Evolutionary conservation across 2,113 vertebrate genomes (phyloP).

Genomic region (Cygnus atratus): DNA sequence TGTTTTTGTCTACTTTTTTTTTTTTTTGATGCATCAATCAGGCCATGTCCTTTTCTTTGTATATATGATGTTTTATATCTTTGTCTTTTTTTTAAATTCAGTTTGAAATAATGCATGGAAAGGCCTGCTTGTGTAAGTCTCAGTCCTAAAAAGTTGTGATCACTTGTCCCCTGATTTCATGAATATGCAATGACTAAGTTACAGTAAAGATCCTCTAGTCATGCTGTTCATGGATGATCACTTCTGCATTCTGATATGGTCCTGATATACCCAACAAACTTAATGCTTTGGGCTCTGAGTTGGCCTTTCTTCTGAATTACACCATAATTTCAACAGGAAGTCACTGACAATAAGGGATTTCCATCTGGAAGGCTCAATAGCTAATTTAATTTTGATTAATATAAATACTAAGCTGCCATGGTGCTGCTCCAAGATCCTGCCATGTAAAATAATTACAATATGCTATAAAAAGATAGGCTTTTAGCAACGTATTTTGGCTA

Average conservation of each 20-base stretch:
- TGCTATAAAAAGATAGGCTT: background rate
- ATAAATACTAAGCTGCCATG: background rate
- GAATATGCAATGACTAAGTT: background rate
- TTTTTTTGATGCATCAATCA: background rate
- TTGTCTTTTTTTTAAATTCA: background rate
- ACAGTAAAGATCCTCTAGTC: background rate
- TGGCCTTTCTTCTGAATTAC: background rate
- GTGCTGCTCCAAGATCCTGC: background rate
- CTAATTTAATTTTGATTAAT: conserved; percentile 47
- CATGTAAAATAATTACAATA: conserved; percentile 1
- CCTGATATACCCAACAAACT: background rate
- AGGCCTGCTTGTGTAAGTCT: background rate
- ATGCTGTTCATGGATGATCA: background rate
- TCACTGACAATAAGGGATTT: background rate
- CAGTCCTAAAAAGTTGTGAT: conserved; percentile 3
- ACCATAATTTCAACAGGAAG: background rate
- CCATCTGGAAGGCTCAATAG: background rate
- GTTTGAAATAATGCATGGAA: background rate
- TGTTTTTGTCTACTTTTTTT: background rate
- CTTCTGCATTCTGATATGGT: background rate
- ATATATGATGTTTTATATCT: rapidly evolving
- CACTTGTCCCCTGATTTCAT: background rate
- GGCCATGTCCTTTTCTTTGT: background rate
- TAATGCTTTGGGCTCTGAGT: background rate
- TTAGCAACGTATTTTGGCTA: background rate